Conservation (phyloP, 2,888 invertebrate species). For the Pachliopta kotzebuea region DNA sequence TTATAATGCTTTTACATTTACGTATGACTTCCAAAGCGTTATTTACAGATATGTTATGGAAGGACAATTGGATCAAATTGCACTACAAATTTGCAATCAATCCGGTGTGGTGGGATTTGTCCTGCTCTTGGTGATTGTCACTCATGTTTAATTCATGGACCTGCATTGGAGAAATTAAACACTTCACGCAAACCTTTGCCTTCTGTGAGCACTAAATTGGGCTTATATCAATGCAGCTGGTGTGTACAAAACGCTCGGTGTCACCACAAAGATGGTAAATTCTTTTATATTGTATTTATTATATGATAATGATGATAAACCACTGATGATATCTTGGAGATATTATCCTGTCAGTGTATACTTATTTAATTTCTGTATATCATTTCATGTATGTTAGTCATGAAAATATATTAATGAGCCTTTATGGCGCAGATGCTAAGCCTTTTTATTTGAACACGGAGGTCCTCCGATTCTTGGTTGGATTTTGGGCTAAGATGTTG, state of each 20-base stretch:
- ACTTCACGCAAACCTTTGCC: slow-evolving; percentile 59
- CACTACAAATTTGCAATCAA: slow-evolving; percentile 93
- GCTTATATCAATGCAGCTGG: slow-evolving; percentile 92
- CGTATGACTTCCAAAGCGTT: background rate
- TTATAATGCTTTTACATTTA: background rate
- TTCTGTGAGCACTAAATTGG: slow-evolving; percentile 87
- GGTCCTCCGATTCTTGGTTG: too few species aligned
- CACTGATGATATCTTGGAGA: too few species aligned
- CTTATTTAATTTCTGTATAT: too few species aligned
- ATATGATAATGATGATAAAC: too few species aligned
- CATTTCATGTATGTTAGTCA: too few species aligned
- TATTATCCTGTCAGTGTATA: too few species aligned
- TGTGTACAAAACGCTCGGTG: slow-evolving; percentile 96
- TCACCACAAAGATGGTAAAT: slow-evolving; percentile 88
- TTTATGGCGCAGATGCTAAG: too few species aligned
- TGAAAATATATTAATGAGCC: too few species aligned
- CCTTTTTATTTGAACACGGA: too few species aligned
- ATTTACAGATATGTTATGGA: slow-evolving; percentile 85
- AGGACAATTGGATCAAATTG: slow-evolving; percentile 93
- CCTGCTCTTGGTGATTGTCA: slow-evolving; percentile 94
- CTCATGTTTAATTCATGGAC: slow-evolving; percentile 92
- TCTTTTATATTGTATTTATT: background rate
- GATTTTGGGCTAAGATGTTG: too few species aligned
- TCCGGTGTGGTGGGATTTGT: slow-evolving; percentile 93
- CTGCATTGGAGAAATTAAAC: slow-evolving; percentile 69